These are phyloP conservation scores for Orientallactaga bullata DNA, from an alignment of 2,113 vertebrate species.

Conservation along the genomic window DNA sequence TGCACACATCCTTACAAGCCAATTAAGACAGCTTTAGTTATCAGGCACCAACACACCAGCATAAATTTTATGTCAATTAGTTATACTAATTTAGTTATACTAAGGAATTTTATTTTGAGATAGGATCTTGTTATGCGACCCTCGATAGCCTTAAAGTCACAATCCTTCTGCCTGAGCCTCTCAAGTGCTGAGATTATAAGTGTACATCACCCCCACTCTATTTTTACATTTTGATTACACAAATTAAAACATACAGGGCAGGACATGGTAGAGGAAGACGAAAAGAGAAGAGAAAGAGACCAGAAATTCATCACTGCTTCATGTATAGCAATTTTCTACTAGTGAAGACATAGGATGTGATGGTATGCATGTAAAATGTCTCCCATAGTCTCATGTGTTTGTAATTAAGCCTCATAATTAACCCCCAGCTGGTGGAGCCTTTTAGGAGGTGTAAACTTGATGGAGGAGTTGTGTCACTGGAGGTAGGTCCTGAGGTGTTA, in stretches of 20 bases:
- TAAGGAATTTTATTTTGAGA: neutral
- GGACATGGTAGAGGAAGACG: neutral
- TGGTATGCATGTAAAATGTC: too few species aligned
- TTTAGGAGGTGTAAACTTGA: too few species aligned
- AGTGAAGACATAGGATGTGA: too few species aligned
- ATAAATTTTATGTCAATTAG: neutral
- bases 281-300: neutral
- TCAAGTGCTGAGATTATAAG: too few species aligned
- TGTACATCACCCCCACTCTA: neutral
- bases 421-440: too few species aligned
- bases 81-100: neutral
- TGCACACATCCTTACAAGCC: neutral
- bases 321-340: neutral
- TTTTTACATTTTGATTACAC: slow-evolving; percentile 26
- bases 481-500: too few species aligned
- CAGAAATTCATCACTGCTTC: neutral
- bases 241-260: neutral
- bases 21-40: neutral
- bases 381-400: too few species aligned
- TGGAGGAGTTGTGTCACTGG: too few species aligned
- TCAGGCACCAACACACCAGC: neutral
- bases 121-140: neutral
- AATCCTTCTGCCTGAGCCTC: too few species aligned
- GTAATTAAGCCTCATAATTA: too few species aligned
- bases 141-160: too few species aligned